phyloP scores from a whole-genome alignment of 2,888 invertebrate species.

The Iselma pallidipennis region DNA sequence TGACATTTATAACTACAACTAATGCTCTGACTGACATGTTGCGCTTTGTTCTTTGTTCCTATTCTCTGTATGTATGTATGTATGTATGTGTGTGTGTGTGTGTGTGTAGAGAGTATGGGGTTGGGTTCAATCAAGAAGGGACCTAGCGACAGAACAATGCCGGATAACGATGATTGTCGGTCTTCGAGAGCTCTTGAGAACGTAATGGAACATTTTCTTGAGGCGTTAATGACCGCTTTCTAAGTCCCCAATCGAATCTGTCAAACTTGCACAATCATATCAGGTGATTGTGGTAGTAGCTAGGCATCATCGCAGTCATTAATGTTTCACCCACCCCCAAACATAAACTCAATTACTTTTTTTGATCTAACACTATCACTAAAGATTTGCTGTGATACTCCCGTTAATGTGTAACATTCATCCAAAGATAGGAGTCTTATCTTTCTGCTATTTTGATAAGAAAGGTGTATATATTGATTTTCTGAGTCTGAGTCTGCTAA shows the following conservation, averaged over 20 bases:
- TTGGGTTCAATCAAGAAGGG: conserved; percentile 48
- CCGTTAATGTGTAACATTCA: too few species aligned
- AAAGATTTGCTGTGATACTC: too few species aligned
- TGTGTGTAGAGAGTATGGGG: neutral
- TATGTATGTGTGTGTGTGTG: neutral
- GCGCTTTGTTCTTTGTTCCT: conserved; percentile 46
- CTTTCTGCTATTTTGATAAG: too few species aligned
- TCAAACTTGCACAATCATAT: conserved; percentile 50
- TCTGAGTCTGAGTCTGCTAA: too few species aligned
- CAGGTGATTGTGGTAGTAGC: conserved; percentile 41
- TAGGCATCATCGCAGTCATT: too few species aligned
- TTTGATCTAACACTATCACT: neutral
- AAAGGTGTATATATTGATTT: too few species aligned
- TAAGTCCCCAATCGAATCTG: conserved; percentile 46
- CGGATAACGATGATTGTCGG: conserved; percentile 56
- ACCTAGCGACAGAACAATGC: conserved; percentile 46
- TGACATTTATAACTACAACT: conserved; percentile 53
- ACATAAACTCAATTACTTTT: neutral
- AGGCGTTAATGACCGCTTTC: conserved; percentile 52
- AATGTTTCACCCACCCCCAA: neutral
- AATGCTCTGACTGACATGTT: conserved; percentile 50
- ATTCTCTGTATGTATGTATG: conserved; percentile 11
- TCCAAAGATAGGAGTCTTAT: too few species aligned
- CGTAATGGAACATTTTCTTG: conserved; percentile 54
- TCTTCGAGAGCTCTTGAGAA: conserved; percentile 47